Conservation (phyloP, 2,888 invertebrate genomes). For the Papilio protenor region DNA sequence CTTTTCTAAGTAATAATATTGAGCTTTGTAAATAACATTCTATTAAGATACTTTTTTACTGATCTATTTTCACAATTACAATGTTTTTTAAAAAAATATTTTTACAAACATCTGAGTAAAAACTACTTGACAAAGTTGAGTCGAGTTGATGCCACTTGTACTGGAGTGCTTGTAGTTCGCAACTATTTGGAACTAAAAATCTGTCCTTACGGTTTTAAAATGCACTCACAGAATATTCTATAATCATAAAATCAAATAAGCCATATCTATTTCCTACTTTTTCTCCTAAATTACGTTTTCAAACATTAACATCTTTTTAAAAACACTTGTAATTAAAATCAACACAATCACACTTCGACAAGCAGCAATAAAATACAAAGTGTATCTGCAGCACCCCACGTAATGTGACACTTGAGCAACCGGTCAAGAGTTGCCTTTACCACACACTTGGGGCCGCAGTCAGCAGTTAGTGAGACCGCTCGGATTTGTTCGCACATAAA, state of each 20-base stretch:
- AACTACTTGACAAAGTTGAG: neutral
- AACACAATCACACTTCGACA: neutral
- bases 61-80: neutral
- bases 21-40: too few relatives aligned
- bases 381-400: neutral
- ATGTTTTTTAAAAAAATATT: neutral
- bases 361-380: neutral
- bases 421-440: constrained; percentile 26
- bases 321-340: neutral
- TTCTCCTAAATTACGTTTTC: neutral
- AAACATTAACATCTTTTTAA: neutral
- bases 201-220: neutral
- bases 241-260: neutral
- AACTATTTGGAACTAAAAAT: neutral
- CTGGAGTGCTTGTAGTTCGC: neutral
- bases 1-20: too few relatives aligned
- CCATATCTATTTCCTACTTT: neutral
- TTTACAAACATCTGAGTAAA: neutral
- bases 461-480: neutral
- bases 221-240: neutral
- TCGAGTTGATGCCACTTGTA: neutral
- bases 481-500: neutral
- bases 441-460: constrained; percentile 17
- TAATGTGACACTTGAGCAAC: constrained; percentile 14
- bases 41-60: neutral